These are phyloP conservation scores for Vannuccia rotundouncinata DNA, from an alignment of 2,888 invertebrate genomes.

Conservation along the genomic window DNA sequence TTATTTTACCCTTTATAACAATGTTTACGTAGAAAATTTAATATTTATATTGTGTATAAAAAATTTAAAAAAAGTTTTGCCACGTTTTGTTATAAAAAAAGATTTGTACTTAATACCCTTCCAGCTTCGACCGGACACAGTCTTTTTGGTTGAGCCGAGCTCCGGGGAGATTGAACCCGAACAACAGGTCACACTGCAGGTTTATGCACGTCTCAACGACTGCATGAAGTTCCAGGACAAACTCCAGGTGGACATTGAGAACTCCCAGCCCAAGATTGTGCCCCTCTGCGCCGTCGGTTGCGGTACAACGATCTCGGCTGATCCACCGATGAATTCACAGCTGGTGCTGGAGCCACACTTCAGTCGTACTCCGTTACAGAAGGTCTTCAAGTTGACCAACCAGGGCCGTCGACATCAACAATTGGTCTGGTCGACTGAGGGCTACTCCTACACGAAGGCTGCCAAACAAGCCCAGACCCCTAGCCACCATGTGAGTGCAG, in stretches of 20 bases:
- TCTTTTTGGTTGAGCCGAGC: constrained; percentile 50
- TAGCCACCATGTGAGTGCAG: too few species aligned
- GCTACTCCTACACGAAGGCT: constrained; percentile 48
- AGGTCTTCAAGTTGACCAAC: constrained; percentile 53
- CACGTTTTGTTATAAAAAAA: too few species aligned
- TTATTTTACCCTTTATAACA: too few species aligned
- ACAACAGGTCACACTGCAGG: constrained; percentile 44
- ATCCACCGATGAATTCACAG: constrained; percentile 61
- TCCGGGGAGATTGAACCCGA: constrained; percentile 53
- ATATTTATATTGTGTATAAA: too few species aligned
- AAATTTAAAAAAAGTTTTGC: too few species aligned
- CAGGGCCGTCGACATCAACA: constrained; percentile 55
- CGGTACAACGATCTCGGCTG: constrained; percentile 65
- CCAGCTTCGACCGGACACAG: constrained; percentile 50
- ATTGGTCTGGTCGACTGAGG: constrained; percentile 55
- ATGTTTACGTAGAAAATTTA: too few species aligned
- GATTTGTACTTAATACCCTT: too few species aligned
- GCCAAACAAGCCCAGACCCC: constrained; percentile 42
- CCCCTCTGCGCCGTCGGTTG: constrained; percentile 60
- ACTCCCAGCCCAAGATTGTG: constrained; percentile 57
- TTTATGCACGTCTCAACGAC: constrained; percentile 53
- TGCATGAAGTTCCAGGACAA: constrained; percentile 56
- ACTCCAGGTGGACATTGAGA: constrained; percentile 52
- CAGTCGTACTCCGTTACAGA: constrained; percentile 49
- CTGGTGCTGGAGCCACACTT: constrained; percentile 64